Evolutionary conservation across 2,797 vertebrate genomes (phyloP).

Genomic region (Crenichthys baileyi): DNA sequence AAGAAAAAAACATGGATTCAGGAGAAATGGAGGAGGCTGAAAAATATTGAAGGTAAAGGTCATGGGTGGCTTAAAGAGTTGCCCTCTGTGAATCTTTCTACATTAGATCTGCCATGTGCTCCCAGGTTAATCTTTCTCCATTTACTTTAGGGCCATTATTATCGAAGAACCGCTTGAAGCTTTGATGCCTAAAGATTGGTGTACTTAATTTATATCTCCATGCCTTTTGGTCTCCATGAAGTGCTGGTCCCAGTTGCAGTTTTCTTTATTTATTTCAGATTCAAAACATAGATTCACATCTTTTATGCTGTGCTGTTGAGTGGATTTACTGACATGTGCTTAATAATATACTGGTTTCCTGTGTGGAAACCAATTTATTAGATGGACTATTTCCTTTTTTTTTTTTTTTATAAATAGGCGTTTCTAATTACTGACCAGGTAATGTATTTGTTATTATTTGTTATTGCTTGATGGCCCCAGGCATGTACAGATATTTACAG

Average conservation of each 20-base stretch:
- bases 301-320: slow-evolving; percentile 53
- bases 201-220: slow-evolving; percentile 45
- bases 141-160: slow-evolving; percentile 47
- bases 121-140: slow-evolving; percentile 40
- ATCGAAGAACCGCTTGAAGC: slow-evolving; percentile 47
- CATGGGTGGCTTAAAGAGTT: slow-evolving; percentile 52
- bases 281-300: slow-evolving; percentile 44
- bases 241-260: slow-evolving; percentile 11
- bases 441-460: background rate
- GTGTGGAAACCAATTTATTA: slow-evolving; percentile 24
- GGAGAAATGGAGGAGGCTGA: slow-evolving; percentile 26
- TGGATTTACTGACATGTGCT: slow-evolving; percentile 48
- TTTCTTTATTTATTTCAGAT: slow-evolving; percentile 48
- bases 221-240: slow-evolving; percentile 31
- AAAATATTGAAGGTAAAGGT: slow-evolving; percentile 63
- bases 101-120: slow-evolving; percentile 42
- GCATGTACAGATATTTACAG: background rate
- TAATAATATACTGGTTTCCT: slow-evolving; percentile 27
- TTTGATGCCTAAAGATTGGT: slow-evolving; percentile 37
- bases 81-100: slow-evolving; percentile 30
- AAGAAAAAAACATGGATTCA: slow-evolving; percentile 54
- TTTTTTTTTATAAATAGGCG: background rate
- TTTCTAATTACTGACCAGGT: slow-evolving; percentile 1
- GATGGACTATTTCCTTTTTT: slow-evolving; percentile 13
- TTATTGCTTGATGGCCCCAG: background rate